Conservation (phyloP, 2,113 vertebrate genomes). For the Agapornis roseicollis region DNA sequence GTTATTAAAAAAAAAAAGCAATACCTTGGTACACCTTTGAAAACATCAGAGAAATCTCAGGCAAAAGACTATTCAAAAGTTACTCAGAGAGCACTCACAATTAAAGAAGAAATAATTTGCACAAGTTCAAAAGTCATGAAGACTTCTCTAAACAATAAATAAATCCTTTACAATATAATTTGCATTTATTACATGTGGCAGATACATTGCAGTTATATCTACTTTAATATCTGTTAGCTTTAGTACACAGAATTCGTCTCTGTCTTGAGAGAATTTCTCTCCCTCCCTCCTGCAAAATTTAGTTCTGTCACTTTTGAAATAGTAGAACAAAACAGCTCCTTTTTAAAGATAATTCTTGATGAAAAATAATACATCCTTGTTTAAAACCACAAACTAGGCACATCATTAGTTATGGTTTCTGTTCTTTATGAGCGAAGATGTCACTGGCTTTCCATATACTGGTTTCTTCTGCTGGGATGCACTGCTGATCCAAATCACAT, state of each 20-base stretch:
- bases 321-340: background rate
- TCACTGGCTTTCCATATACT: background rate
- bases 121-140: background rate
- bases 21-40: background rate
- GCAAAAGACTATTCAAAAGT: background rate
- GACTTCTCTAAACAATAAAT: background rate
- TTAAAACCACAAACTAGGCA: background rate
- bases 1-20: rapidly evolving
- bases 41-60: background rate
- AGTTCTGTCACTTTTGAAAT: background rate
- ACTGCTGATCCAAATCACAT: background rate
- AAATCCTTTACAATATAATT: background rate
- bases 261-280: background rate
- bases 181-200: background rate
- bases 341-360: background rate
- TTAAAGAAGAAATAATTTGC: background rate
- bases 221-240: conserved; percentile 13
- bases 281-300: background rate
- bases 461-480: background rate
- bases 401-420: background rate
- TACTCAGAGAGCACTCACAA: background rate
- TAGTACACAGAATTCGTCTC: background rate
- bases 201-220: background rate
- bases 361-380: background rate
- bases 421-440: background rate